Percentiles rank a stretch among this genome's conserved stretches.
Evolutionary conservation across 2,888 invertebrate genomes (phyloP).

Genomic region (Andricus curvator): DNA sequence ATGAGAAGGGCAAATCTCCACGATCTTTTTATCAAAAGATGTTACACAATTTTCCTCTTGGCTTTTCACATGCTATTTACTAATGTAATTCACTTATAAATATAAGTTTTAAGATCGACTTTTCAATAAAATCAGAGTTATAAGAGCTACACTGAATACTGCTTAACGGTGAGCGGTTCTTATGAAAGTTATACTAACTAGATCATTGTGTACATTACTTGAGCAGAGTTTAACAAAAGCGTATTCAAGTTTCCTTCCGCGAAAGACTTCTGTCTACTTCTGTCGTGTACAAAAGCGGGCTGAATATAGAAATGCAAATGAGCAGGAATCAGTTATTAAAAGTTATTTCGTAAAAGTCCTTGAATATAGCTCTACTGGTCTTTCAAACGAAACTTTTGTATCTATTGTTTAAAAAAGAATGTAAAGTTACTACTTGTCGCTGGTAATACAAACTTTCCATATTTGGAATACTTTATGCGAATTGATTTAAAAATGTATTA

Average conservation of each 20-base stretch:
- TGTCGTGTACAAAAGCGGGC: not conserved
- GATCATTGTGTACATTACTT: slow-evolving; percentile 9
- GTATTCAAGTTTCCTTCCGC: slow-evolving; percentile 20
- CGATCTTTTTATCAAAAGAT: not conserved
- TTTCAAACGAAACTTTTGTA: slow-evolving; percentile 17
- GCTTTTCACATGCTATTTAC: not conserved
- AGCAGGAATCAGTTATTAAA: slow-evolving; percentile 24
- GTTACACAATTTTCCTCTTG: not conserved
- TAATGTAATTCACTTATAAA: not conserved
- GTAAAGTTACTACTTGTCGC: not conserved
- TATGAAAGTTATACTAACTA: slow-evolving; percentile 14
- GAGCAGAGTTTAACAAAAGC: slow-evolving; percentile 6
- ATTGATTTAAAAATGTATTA: not conserved
- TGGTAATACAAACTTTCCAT: not conserved
- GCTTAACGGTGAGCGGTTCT: not conserved
- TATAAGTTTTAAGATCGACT: not conserved
- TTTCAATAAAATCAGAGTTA: not conserved
- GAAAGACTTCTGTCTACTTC: not conserved
- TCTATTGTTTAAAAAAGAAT: not conserved
- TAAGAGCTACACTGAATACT: not conserved
- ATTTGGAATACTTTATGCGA: not conserved
- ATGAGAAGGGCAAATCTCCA: slow-evolving; percentile 3
- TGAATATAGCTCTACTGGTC: not conserved
- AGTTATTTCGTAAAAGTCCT: slow-evolving; percentile 12
- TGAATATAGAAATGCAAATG: slow-evolving; percentile 8